Percentiles rank a stretch among this genome's conserved stretches.
Conservation (phyloP, 92 coral and sea anemone genomes). For the Scolanthus callimorphus region DNA sequence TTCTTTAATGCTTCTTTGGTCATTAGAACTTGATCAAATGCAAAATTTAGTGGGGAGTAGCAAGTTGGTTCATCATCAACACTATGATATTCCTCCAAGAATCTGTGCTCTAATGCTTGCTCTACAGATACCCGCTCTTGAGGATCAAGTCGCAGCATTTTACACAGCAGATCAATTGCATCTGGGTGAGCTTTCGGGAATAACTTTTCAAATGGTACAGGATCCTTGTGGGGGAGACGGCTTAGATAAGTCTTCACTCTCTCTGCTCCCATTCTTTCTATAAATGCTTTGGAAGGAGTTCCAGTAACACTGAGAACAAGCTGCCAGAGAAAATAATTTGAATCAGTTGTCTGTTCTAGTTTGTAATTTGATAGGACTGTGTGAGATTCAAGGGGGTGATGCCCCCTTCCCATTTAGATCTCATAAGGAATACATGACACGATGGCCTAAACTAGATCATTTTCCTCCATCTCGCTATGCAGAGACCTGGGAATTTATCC, state of each 20-base stretch:
- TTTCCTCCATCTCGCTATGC: too few species aligned
- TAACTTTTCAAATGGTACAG: constrained; percentile 75
- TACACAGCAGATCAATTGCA: constrained; percentile 71
- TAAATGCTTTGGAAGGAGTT: constrained; percentile 84
- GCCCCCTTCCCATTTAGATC: too few species aligned
- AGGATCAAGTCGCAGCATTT: constrained; percentile 90
- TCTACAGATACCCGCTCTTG: constrained; percentile 74
- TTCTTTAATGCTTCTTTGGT: constrained; percentile 81
- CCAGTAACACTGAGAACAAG: constrained; percentile 96
- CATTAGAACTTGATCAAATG: constrained; percentile 74
- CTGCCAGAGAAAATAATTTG: constrained; percentile 26
- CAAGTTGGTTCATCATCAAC: constrained; percentile 93
- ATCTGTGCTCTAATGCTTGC: constrained; percentile 74
- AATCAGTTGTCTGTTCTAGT: too few species aligned
- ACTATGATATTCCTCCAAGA: constrained; percentile 78
- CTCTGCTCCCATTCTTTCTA: constrained; percentile 95
- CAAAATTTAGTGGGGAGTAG: constrained; percentile 82
- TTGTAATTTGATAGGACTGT: too few species aligned
- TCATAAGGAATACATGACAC: too few species aligned
- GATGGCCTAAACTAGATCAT: too few species aligned
- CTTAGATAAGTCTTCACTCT: constrained; percentile 88
- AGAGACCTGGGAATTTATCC: too few species aligned
- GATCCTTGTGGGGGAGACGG: constrained; percentile 77
- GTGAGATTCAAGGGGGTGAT: too few species aligned
- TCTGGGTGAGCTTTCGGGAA: constrained; percentile 68